A percentile compares a stretch with the other conserved stretches of the same genome.
Conservation (phyloP, 2,113 vertebrate species). For the Uria lomvia region DNA sequence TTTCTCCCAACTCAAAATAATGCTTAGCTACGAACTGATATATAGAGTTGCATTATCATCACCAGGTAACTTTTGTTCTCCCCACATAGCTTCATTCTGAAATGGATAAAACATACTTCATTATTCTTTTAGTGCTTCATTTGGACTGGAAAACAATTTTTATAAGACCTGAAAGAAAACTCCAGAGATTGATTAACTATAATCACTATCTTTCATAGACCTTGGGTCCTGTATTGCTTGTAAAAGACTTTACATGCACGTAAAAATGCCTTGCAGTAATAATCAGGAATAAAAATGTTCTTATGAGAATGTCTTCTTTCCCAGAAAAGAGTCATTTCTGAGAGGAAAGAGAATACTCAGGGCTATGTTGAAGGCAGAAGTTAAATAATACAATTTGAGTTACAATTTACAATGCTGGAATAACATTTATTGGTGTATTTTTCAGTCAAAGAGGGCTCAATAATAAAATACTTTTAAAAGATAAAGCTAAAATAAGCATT, state of each 20-base stretch:
- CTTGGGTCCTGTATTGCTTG: background rate
- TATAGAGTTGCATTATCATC: background rate
- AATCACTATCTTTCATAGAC: background rate
- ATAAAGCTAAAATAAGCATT: background rate
- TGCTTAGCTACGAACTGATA: background rate
- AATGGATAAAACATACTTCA: background rate
- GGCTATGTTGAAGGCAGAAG: background rate
- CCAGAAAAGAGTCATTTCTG: background rate
- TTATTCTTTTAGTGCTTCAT: background rate
- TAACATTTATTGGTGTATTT: background rate
- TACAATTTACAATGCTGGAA: background rate
- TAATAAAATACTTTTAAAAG: background rate
- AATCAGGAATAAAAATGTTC: background rate
- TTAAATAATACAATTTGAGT: background rate
- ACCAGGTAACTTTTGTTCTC: background rate
- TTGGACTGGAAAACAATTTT: background rate
- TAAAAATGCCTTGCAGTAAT: background rate
- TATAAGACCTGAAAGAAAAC: background rate
- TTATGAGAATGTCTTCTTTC: background rate
- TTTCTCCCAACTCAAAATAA: background rate
- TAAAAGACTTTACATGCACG: background rate
- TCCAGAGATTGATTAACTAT: background rate
- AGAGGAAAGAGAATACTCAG: background rate
- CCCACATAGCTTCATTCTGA: background rate
- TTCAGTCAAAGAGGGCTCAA: background rate